A percentile compares a stretch with the other conserved stretches of the same genome.
These are phyloP conservation scores for Percopsis omiscomaycus DNA, from an alignment of 2,797 vertebrate species.

Conservation along the genomic window DNA sequence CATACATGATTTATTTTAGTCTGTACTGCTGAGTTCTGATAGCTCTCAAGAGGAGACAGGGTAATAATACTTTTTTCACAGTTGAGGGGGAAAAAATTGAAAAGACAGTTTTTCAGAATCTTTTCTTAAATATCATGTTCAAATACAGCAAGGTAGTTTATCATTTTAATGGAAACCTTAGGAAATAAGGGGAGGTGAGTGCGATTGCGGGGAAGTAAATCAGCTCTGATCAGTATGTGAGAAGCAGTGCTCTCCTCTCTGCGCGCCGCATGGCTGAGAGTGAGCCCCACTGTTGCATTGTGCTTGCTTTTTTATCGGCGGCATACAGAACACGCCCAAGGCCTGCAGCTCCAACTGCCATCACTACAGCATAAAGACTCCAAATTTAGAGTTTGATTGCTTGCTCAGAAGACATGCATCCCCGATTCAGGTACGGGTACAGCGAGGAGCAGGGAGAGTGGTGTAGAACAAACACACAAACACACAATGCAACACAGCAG, in stretches of 20 bases:
- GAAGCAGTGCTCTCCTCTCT: slow-evolving; percentile 29
- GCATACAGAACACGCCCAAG: slow-evolving; percentile 66
- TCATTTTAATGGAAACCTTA: slow-evolving; percentile 36
- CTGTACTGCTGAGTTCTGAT: no score
- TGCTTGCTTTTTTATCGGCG: slow-evolving; percentile 56
- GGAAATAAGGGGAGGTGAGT: slow-evolving; percentile 25
- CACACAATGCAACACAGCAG: slow-evolving; percentile 37
- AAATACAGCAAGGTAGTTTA: slow-evolving; percentile 35
- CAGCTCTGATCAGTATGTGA: slow-evolving; percentile 35
- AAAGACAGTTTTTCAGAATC: slow-evolving; percentile 27
- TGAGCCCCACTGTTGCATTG: slow-evolving; percentile 53
- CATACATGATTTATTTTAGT: not conserved
- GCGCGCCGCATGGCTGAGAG: slow-evolving; percentile 36
- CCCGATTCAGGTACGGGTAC: slow-evolving; percentile 55
- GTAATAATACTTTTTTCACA: slow-evolving; percentile 27
- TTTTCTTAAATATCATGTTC: slow-evolving; percentile 38
- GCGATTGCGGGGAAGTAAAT: slow-evolving; percentile 44
- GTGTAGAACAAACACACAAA: slow-evolving; percentile 45
- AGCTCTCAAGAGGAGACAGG: slow-evolving; percentile 23
- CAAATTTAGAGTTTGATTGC: slow-evolving; percentile 63
- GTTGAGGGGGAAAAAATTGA: slow-evolving; percentile 22
- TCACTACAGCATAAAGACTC: slow-evolving; percentile 59
- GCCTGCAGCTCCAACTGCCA: slow-evolving; percentile 58
- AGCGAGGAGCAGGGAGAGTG: slow-evolving; percentile 46
- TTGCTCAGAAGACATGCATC: slow-evolving; percentile 60